These are phyloP conservation scores for Gonocerus acuteangulatus DNA, from an alignment of 2,888 invertebrate genomes.

Conservation along the genomic window DNA sequence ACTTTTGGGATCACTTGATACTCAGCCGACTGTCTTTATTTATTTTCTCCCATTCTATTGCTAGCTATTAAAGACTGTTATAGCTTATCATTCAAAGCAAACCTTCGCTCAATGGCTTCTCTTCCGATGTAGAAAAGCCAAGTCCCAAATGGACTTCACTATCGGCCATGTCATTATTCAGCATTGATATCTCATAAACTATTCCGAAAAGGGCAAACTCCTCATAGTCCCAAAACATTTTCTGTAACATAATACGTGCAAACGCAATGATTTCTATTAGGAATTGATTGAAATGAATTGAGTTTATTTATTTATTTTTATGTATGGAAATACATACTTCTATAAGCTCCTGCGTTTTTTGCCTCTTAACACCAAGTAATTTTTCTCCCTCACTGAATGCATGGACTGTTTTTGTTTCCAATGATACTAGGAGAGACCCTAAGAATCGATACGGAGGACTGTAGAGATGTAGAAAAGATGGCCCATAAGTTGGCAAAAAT, in stretches of 20 bases:
- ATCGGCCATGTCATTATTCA: background rate
- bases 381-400: slow-evolving; percentile 19
- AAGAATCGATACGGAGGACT: slow-evolving; percentile 20
- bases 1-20: too few species aligned
- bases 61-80: too few species aligned
- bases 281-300: background rate
- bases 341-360: background rate
- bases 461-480: slow-evolving; percentile 29
- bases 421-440: slow-evolving; percentile 24
- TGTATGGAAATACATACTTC: background rate
- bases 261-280: too few species aligned
- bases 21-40: too few species aligned
- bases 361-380: slow-evolving; percentile 14
- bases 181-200: slow-evolving; percentile 18
- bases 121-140: background rate
- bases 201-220: slow-evolving; percentile 27
- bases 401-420: slow-evolving; percentile 24
- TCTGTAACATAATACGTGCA: slow-evolving; percentile 18
- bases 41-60: too few species aligned
- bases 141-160: slow-evolving; percentile 3
- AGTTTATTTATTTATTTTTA: background rate
- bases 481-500: slow-evolving; percentile 29
- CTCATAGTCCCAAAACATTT: slow-evolving; percentile 21
- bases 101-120: background rate
- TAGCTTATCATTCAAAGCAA: too few species aligned